These are phyloP conservation scores for Ardeotis arabs DNA, from an alignment of 2,113 vertebrate species.

Conservation along the genomic window DNA sequence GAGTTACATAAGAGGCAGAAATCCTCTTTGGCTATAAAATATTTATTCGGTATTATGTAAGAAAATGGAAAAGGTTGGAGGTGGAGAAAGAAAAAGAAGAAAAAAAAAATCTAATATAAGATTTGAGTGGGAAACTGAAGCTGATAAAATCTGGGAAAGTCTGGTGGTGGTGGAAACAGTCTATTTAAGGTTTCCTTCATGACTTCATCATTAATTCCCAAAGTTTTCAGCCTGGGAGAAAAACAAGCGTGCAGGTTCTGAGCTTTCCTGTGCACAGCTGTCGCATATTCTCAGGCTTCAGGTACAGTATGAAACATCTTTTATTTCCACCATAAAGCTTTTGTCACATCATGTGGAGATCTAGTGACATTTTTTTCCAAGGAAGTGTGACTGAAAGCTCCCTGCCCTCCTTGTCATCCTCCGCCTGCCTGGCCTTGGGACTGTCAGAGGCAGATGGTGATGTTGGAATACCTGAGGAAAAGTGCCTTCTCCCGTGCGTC, in stretches of 20 bases:
- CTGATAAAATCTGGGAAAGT: conserved; percentile 25
- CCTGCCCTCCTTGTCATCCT: not conserved
- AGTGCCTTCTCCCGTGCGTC: not conserved
- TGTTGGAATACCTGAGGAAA: not conserved
- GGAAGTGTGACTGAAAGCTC: not conserved
- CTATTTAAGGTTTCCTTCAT: conserved; percentile 23
- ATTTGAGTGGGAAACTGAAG: conserved; percentile 43
- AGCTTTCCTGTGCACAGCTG: not conserved
- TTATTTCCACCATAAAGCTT: not conserved
- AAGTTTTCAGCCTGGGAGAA: not conserved
- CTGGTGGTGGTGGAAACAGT: not conserved
- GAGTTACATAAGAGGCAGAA: conserved; percentile 34
- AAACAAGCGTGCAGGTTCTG: not conserved
- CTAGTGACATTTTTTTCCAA: not conserved
- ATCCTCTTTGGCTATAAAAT: conserved; percentile 46
- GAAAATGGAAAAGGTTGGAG: conserved; percentile 45
- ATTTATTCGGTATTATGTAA: conserved; percentile 49
- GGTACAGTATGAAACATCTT: not conserved
- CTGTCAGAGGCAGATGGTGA: rapidly evolving
- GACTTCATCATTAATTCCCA: not conserved
- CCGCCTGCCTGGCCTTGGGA: not conserved
- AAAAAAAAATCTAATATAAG: conserved; percentile 40
- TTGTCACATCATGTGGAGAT: not conserved
- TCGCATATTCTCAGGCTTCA: not conserved
- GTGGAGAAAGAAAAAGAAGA: not conserved